Evolutionary conservation across 2,113 vertebrate species (phyloP), one percentile per base, ranked within the genome.

Genomic region (Hucho hucho): DNA sequence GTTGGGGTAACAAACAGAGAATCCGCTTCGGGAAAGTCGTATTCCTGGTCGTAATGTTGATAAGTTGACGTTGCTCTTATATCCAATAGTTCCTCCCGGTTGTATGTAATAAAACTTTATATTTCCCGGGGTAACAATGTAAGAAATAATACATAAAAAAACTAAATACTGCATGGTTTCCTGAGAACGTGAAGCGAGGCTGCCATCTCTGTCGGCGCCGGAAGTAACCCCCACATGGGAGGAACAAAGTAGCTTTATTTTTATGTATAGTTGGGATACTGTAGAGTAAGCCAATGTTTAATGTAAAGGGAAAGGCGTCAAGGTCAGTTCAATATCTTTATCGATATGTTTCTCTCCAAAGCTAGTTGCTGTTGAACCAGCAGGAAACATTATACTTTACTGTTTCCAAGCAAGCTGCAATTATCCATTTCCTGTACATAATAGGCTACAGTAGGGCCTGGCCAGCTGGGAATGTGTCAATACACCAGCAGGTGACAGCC

Each of bases 381-480:
- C 70, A 53, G 28, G 73, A 66, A 61, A 43, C 68, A 28, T 59
- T 63, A 74, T 59, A 14, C 29, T 32, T 16, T 18, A 53, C 49
- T 53, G 49, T 67, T 67, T 29, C 28, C 26, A 66, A 66, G 64
- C 13, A 14, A 53, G 4, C 4, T 18, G 14, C 26, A 14, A 66
- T 66, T 32, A 29, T 32, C 29, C 18, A 67, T 32, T 37, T 20
- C 65, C 65, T 37, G 16, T 6, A 66, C 14, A 61, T 9, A 61
- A n/a, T n/a, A 18, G 49, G 49, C 12, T 22, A 61, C n/a, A 61
- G n/a, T 18, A 20, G 28, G 1, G 28, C 28, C 28, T 29, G 73
- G n/a, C 72, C 86, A 84, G 68, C 85, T 82, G 78, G 63, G 69
- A 76, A 65, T 69, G 58, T 75, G 67, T 29, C 74, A 83, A 68